Conservation (phyloP, 2,888 invertebrate genomes). For the Fabriciana adippe region DNA sequence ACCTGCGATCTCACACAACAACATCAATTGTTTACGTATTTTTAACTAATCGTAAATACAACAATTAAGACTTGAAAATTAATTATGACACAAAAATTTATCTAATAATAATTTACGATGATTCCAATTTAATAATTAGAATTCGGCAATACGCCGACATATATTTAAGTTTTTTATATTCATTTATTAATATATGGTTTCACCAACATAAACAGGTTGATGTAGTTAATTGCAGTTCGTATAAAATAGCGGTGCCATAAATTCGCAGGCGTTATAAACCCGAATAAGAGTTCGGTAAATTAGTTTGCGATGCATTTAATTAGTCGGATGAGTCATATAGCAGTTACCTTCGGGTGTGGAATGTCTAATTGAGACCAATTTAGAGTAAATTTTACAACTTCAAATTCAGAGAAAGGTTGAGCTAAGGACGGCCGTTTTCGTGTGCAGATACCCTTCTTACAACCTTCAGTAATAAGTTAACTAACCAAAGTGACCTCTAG, state of each 20-base stretch:
- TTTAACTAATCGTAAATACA: too few relatives aligned
- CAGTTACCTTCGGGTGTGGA: constrained; percentile 15
- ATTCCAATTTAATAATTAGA: too few relatives aligned
- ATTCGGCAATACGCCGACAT: too few relatives aligned
- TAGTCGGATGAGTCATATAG: background rate
- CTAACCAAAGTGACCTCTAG: constrained; percentile 1
- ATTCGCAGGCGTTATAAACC: background rate
- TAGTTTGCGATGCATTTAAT: constrained; percentile 4
- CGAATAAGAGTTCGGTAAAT: constrained; percentile 4
- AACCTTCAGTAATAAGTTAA: constrained; percentile 16
- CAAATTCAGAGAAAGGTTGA: constrained; percentile 40
- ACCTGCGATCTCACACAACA: too few relatives aligned
- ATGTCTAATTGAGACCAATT: constrained; percentile 42
- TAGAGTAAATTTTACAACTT: constrained; percentile 39
- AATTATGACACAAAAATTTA: too few relatives aligned
- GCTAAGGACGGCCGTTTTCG: constrained; percentile 35
- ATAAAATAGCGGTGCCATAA: background rate
- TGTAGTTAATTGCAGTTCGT: too few relatives aligned
- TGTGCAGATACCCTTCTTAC: constrained; percentile 15
- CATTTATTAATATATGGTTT: too few relatives aligned
- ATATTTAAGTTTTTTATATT: too few relatives aligned
- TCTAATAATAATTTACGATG: too few relatives aligned
- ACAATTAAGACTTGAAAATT: too few relatives aligned
- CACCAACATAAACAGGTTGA: too few relatives aligned
- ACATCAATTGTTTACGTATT: too few relatives aligned